Base-by-base conservation (phyloP, 2,113 vertebrate genomes). In the Chroicocephalus ridibundus region DNA sequence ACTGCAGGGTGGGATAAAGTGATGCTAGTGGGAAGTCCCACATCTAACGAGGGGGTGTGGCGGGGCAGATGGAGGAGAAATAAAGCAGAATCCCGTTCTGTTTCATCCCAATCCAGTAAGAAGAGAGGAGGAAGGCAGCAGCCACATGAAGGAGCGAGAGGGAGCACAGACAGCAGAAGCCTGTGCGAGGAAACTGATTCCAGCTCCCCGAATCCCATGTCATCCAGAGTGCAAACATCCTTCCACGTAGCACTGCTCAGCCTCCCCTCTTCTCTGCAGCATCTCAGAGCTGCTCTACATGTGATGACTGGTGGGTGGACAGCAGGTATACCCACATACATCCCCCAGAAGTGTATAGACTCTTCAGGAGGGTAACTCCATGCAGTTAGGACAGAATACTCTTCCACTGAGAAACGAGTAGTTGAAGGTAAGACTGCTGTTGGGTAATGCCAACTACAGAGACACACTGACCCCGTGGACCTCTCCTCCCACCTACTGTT, bases 51-150 rank as follows among this genome's bases (percentile, higher is more conserved):
- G 44, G 57, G 75, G 52, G 22, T 25, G 40, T 61, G 75, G 49
- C 12, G 19, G 69, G 61, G 69, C 27, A 5, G 80, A 86, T 86
- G 80, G 69, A 93, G 26, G 17, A 84, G 61, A 93, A 93, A 91
- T 64, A 84, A 93, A 96, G 61, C 86, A 92, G 83, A 61, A 83
- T 61, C 22, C 31, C 16, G 1, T 91, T 81, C n/a, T 38, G 61
- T 94, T 97, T 97, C 83, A 97, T 96, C 91, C 91, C 1, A 3
- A 57, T 96, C 93, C 95, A 96, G 70, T 54, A 62, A 89, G 60
- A 88, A 78, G 49, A 87, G 77, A 83, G 36, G 21, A 87, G n/a
- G 79, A 91, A 87, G 75, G 21, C 54, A 93, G 70, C 60, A 84
- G 81, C 77, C 94, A 96, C 94, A 96, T 85, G 91, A 96, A 97